Percentiles rank a stretch among this genome's conserved stretches.
Conservation (phyloP, 2,797 vertebrate species). For the Toxotes lorentzi region DNA sequence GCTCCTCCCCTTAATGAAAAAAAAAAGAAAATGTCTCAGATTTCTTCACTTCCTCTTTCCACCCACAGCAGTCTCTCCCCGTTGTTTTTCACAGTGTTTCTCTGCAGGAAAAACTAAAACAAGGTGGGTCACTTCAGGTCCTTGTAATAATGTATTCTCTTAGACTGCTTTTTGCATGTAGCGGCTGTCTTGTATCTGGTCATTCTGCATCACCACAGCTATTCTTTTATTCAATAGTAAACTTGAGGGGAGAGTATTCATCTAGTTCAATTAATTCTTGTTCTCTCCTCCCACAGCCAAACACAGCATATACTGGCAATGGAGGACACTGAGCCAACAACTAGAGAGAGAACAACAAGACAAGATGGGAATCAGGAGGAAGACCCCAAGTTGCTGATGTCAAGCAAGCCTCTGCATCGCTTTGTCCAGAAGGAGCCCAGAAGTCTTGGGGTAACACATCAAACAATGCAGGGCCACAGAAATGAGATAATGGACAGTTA, state of each 20-base stretch:
- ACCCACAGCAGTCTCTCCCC: constrained; percentile 33
- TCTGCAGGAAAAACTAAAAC: constrained; percentile 21
- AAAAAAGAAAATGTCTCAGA: constrained; percentile 34
- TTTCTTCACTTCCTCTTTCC: constrained; percentile 65
- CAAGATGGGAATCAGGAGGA: not conserved
- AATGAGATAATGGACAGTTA: not conserved
- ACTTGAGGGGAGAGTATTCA: not conserved
- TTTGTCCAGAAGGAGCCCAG: constrained; percentile 70
- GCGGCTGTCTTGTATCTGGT: not conserved
- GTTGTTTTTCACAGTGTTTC: constrained; percentile 12
- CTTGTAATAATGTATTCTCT: not conserved
- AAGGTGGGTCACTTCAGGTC: constrained; percentile 46
- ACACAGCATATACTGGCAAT: constrained; percentile 32
- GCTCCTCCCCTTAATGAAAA: constrained; percentile 57
- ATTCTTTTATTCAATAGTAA: not conserved
- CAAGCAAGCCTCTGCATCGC: constrained; percentile 77
- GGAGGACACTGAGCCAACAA: constrained; percentile 53
- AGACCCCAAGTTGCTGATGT: not conserved
- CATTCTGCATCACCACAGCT: not conserved
- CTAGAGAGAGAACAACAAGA: constrained; percentile 16
- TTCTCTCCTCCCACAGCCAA: constrained; percentile 8
- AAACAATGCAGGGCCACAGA: not conserved
- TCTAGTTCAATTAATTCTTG: constrained; percentile 19
- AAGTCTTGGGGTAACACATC: constrained; percentile 71
- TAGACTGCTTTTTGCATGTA: not conserved